Evolutionary conservation across 2,113 vertebrate genomes (phyloP).

Genomic region (Osmerus eperlanus): DNA sequence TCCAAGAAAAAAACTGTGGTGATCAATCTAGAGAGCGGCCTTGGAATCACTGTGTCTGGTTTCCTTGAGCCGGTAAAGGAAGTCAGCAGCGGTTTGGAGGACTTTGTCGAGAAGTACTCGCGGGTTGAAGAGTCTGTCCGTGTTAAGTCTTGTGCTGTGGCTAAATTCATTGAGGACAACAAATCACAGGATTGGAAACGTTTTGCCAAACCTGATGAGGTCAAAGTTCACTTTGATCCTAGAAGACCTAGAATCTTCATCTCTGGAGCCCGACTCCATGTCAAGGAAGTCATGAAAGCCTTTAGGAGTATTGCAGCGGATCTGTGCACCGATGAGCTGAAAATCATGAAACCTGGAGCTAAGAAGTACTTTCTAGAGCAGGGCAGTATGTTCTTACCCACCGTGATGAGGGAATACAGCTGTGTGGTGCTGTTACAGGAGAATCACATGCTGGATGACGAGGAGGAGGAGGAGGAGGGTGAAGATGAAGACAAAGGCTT

Average conservation of each 20-base stretch:
- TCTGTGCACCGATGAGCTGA: conserved; percentile 56
- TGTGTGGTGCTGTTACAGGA: conserved; percentile 75
- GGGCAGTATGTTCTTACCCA: conserved; percentile 31
- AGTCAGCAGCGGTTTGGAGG: conserved; percentile 47
- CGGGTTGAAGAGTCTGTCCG: conserved; percentile 54
- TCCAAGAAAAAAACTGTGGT: conserved; percentile 42
- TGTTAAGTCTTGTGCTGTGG: conserved; percentile 43
- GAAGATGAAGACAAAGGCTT: background rate
- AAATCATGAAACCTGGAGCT: conserved; percentile 76
- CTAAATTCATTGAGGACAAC: conserved; percentile 68
- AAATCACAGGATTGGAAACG: conserved; percentile 46
- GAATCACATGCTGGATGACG: conserved; percentile 30
- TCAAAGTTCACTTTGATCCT: conserved; percentile 57
- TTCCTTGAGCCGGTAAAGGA: conserved; percentile 64
- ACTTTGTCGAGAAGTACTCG: conserved; percentile 68
- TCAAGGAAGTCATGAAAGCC: conserved; percentile 44
- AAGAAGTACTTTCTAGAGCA: conserved; percentile 72
- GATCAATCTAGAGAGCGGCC: conserved; percentile 35
- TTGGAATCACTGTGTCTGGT: conserved; percentile 69
- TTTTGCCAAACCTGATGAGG: conserved; percentile 39
- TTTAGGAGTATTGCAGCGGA: conserved; percentile 45
- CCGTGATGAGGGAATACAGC: conserved; percentile 46
- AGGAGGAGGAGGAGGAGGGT: conserved; percentile 29
- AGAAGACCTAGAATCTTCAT: conserved; percentile 62
- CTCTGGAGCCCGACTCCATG: conserved; percentile 64